A percentile compares a stretch with the other conserved stretches of the same genome.
These are phyloP conservation scores for Proisotoma minuta DNA, from an alignment of 2,888 invertebrate genomes.

Conservation along the genomic window DNA sequence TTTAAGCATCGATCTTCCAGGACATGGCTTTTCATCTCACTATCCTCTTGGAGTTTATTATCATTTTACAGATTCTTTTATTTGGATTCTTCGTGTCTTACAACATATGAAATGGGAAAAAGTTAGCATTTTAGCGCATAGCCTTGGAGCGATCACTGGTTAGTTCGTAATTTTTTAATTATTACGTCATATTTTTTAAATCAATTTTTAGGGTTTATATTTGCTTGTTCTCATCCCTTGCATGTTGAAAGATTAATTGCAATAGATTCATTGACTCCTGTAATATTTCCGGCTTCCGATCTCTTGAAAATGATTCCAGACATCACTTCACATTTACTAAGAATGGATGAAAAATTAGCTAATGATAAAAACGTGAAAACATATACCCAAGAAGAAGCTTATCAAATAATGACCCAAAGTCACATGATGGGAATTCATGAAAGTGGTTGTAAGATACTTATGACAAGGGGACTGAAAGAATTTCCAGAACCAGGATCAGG, in stretches of 20 bases:
- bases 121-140: slow-evolving; percentile 16
- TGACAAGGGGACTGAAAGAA: slow-evolving; percentile 31
- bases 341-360: slow-evolving; percentile 50
- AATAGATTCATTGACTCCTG: slow-evolving; percentile 37
- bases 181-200: no score
- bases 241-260: slow-evolving; percentile 54
- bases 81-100: slow-evolving; percentile 12
- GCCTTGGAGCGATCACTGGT: slow-evolving; percentile 23
- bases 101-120: slow-evolving; percentile 12
- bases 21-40: slow-evolving; percentile 61
- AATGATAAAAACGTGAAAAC: slow-evolving; percentile 51
- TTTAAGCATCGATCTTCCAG: slow-evolving; percentile 37
- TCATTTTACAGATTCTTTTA: background rate
- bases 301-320: slow-evolving; percentile 23
- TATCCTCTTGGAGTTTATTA: slow-evolving; percentile 52
- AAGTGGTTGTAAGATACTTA: slow-evolving; percentile 26
- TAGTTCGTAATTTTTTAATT: no score
- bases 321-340: slow-evolving; percentile 20
- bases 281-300: slow-evolving; percentile 21
- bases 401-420: slow-evolving; percentile 46
- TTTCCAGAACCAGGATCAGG: slow-evolving; percentile 27
- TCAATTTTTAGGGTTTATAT: slow-evolving; percentile 21
- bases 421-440: slow-evolving; percentile 30
- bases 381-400: slow-evolving; percentile 60
- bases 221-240: slow-evolving; percentile 57